Percentiles rank a stretch among this genome's conserved stretches.
Evolutionary conservation across 2,113 vertebrate species (phyloP).

Genomic region (Bagarius yarrelli): DNA sequence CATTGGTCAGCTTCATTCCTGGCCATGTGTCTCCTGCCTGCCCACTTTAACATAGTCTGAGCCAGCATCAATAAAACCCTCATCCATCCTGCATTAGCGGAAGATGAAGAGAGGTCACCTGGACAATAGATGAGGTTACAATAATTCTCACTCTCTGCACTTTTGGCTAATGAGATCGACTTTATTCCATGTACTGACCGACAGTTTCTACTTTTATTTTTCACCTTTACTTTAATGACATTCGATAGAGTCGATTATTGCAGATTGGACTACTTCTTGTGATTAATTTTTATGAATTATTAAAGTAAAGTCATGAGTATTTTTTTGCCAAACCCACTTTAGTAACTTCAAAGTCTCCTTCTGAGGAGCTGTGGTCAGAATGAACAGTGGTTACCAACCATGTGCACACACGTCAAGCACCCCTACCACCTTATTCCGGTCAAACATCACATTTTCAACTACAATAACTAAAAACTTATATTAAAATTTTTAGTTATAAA

Average conservation of each 20-base stretch:
- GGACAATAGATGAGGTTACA: slow-evolving; percentile 35
- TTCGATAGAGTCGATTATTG: slow-evolving; percentile 64
- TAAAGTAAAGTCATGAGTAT: background rate
- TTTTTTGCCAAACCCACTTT: slow-evolving; percentile 7
- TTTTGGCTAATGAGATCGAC: slow-evolving; percentile 77
- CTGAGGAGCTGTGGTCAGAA: too few relatives aligned
- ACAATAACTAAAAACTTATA: too few relatives aligned
- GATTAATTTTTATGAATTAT: slow-evolving; percentile 50
- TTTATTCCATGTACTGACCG: slow-evolving; percentile 62
- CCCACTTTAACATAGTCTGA: slow-evolving; percentile 25
- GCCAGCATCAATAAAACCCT: slow-evolving; percentile 45
- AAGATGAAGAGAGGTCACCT: slow-evolving; percentile 43
- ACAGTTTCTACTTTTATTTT: slow-evolving; percentile 67
- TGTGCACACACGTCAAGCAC: too few relatives aligned
- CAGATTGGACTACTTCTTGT: slow-evolving; percentile 61
- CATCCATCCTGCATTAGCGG: slow-evolving; percentile 38
- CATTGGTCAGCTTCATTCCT: slow-evolving; percentile 28
- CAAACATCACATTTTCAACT: too few relatives aligned
- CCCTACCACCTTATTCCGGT: too few relatives aligned
- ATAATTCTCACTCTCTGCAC: slow-evolving; percentile 58
- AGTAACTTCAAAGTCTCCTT: background rate
- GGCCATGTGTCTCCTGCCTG: slow-evolving; percentile 46
- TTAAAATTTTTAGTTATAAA: too few relatives aligned
- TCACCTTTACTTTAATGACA: slow-evolving; percentile 62
- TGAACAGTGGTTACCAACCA: too few relatives aligned